Evolutionary conservation across 2,113 vertebrate species (phyloP), one percentile per base, ranked within the genome.

Genomic region (Tretioscincus oriximinensis): DNA sequence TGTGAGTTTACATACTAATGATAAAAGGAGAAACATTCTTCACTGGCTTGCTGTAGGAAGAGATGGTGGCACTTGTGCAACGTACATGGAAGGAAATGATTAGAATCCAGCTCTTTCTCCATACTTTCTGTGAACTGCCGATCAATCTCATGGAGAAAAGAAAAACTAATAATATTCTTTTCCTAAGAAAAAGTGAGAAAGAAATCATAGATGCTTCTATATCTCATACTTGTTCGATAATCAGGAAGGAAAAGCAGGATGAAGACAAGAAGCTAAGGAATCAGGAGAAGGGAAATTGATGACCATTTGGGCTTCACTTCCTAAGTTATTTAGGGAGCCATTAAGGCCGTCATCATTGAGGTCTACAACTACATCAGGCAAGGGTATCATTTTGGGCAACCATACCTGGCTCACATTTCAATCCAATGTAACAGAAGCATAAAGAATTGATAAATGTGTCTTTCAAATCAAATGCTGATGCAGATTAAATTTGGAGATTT

Each of bases 101-200:
- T 97, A 96, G 97, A 95, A 96, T 97, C 96, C 96, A 95, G 95
- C 96, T 92, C 94, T 94, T 95, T 89, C 81, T 88, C 90, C 64
- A 90, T 96, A 95, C 97, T 96, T 96, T 91, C 91, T 90, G 91
- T 91, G 91, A 92, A 95, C 95, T 97, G 97, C 96, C 97, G 96
- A 93, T 97, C 96, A 97, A 92, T 85, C 82, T 86, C 54, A 26
- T 81, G 89, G 95, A 97, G 96, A 96, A 97, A 96, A 96, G 97
- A 96, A 94, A 93, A 92, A 92, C 95, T 97, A 97, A 98, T 98
- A 97, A 98, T 98, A 98, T 97, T 98, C 41, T 35, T 92, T 96
- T 95, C 93, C 2, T 24, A 22, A 41, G 28, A 2, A 63, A 71
- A 63, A 54, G 67, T 41, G 41, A 66, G 28, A 63, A 76, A 61